Conservation (phyloP, 2,113 vertebrate species). For the Oreochromis aureus region DNA sequence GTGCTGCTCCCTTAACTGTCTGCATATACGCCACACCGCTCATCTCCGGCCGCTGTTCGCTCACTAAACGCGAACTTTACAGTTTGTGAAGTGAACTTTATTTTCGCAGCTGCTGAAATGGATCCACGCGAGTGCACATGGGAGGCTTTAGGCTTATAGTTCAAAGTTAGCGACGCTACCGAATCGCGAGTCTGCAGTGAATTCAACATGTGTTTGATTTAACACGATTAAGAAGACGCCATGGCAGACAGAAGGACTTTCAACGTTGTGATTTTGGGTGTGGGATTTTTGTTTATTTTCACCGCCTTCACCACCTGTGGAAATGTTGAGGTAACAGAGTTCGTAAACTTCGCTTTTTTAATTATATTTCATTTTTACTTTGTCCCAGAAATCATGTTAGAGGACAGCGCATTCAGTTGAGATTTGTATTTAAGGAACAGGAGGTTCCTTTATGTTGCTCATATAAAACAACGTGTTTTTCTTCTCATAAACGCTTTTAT, state of each 20-base stretch:
- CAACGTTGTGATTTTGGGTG: conserved; percentile 74
- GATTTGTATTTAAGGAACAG: not conserved
- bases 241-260: conserved; percentile 74
- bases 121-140: not conserved
- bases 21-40: not conserved
- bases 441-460: not conserved
- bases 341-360: not conserved
- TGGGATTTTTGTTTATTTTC: conserved; percentile 75
- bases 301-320: conserved; percentile 79
- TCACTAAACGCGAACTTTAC: not conserved
- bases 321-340: conserved; percentile 72
- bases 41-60: not conserved
- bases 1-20: not conserved
- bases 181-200: not conserved
- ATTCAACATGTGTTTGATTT: not conserved
- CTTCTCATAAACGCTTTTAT: not conserved
- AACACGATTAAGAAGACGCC: not conserved
- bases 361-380: not conserved
- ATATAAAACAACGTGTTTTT: not conserved
- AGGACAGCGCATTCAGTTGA: not conserved
- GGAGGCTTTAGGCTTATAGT: not conserved
- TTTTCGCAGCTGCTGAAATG: not conserved
- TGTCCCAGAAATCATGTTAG: not conserved
- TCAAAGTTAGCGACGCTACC: not conserved
- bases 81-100: not conserved